Base-by-base conservation (phyloP, 1,140 invertebrate genomes). In the Drosophila ercepeae region DNA sequence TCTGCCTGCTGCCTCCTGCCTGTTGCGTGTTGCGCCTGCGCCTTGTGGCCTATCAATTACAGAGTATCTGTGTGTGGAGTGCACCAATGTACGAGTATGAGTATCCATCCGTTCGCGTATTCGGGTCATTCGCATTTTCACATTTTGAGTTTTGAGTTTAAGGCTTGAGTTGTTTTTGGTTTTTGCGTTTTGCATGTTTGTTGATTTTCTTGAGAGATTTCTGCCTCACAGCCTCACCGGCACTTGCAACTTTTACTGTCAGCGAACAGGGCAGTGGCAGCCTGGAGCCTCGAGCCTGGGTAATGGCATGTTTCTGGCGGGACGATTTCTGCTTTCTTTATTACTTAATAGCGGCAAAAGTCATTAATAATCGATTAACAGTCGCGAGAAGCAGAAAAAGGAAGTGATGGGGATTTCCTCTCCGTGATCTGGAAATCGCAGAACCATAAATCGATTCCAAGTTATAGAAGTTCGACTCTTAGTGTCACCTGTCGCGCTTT, bases 111-210 rank as follows among this genome's bases (percentile, higher is more conserved):
- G 21, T 61, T 18, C 59, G 81, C 65, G 73, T 64, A 88, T 88
- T 88, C 83, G 65, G 83, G 82, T 88, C 82, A 88, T 88, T 88
- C 82, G 82, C 82, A 88, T 88, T 86, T 86, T 82, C 83, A 88
- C 82, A 86, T 88, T 86, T 86, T 82, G 82, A 21, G 21, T 88
- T 86, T 86, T 82, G 82, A 21, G 21, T 21, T 4, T 2, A 21
- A 86, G 82, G 82, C 82, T 74, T 75, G 67, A 58, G 69, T 75
- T 45, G 51, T 41, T 48, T 46, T 68, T 48, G 68, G 32, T 78
- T 71, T n/a, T n/a, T n/a, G n/a, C n/a, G n/a, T n/a, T n/a, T n/a
- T n/a, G n/a, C n/a, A n/a, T n/a, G n/a, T n/a, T 41, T 48, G 36
- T 68, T 48, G 68, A 23, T 78, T 71, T 78, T 68, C 25, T 50